These are phyloP conservation scores for Aphis gossypii DNA, from an alignment of 1,140 invertebrate species.

Conservation along the genomic window DNA sequence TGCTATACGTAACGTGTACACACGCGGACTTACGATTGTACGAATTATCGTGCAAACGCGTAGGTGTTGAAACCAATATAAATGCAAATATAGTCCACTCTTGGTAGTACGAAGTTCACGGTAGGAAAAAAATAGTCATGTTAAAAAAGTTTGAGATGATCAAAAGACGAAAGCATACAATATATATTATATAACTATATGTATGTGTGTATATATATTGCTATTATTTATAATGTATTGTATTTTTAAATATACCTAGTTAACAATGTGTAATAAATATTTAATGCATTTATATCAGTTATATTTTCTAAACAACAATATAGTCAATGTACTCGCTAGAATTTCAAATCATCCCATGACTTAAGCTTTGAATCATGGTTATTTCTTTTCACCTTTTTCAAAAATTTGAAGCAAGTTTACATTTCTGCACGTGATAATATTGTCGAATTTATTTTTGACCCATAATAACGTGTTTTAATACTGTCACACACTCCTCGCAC, in stretches of 20 bases:
- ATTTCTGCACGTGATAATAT: neutral
- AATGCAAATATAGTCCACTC: neutral
- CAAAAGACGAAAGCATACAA: neutral
- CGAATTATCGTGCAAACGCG: neutral
- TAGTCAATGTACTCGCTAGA: neutral
- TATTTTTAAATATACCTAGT: neutral
- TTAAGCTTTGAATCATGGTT: neutral
- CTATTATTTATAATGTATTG: neutral
- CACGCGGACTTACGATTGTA: neutral
- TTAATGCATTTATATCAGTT: neutral
- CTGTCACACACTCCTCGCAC: neutral
- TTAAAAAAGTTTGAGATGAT: neutral
- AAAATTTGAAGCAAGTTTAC: neutral
- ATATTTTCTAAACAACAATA: neutral
- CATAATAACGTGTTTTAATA: neutral
- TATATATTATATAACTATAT: too few species aligned
- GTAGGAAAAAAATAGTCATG: accelerated
- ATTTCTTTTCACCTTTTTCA: neutral
- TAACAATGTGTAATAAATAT: too few species aligned
- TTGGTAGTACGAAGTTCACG: neutral
- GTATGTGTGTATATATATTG: too few species aligned
- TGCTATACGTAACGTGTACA: neutral
- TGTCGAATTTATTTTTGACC: neutral
- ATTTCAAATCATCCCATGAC: neutral
- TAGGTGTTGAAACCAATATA: slow-evolving; percentile 7